A percentile compares a stretch with the other conserved stretches of the same genome.
Conservation (phyloP, 1,140 invertebrate species). For the Bradynema listronoti region DNA sequence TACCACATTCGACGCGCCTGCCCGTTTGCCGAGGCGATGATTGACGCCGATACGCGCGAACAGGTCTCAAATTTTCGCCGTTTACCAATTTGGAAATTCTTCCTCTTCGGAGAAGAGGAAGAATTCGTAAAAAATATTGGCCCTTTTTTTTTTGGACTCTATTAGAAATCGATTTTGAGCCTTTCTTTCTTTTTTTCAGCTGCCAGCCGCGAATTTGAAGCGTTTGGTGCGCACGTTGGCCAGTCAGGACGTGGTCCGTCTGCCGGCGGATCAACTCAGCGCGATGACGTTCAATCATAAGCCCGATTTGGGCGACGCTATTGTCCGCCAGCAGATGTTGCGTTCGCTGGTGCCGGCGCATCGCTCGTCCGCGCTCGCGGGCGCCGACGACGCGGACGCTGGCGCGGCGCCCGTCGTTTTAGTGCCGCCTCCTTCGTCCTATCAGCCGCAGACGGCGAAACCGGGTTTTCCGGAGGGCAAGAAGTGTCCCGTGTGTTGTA, state of each 20-base stretch:
- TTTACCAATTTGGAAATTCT: neutral
- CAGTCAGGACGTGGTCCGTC: slow-evolving; percentile 3
- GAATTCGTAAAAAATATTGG: too few species aligned
- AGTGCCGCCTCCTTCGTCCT: slow-evolving; percentile 3
- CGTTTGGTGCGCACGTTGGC: slow-evolving; percentile 12
- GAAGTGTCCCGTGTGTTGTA: slow-evolving; percentile 32
- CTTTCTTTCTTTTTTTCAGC: slow-evolving; percentile 11
- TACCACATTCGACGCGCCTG: slow-evolving; percentile 51
- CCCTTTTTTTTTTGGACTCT: too few species aligned
- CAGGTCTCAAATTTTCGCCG: slow-evolving; percentile 27
- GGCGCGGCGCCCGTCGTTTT: neutral
- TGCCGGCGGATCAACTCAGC: neutral
- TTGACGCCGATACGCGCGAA: slow-evolving; percentile 45
- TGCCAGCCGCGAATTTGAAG: slow-evolving; percentile 13
- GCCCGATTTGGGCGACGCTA: slow-evolving; percentile 21
- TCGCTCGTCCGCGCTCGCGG: neutral
- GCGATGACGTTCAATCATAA: neutral
- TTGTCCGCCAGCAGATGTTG: slow-evolving; percentile 30
- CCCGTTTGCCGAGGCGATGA: slow-evolving; percentile 43
- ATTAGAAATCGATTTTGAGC: neutral
- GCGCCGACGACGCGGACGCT: neutral
- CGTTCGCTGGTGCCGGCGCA: neutral
- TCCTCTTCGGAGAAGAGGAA: too few species aligned
- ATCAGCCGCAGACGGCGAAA: slow-evolving; percentile 6
- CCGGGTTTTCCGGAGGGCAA: slow-evolving; percentile 27